Percentiles rank a stretch among this genome's conserved stretches.
Conservation (phyloP, 1,140 invertebrate species). For the Ceratoteleas bidentatus region DNA sequence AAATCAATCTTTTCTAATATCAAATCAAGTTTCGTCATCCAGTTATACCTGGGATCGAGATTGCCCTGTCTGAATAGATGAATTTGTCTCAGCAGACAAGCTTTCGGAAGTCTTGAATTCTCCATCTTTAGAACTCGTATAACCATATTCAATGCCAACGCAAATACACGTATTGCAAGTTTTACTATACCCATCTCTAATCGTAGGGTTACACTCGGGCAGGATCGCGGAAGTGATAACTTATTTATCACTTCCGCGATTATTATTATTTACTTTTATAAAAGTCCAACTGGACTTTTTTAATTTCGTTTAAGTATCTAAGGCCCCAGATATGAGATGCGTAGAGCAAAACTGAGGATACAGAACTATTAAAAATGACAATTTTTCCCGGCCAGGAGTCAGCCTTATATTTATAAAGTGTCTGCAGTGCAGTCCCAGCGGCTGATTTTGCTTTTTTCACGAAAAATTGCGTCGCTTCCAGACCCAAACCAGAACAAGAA, state of each 20-base stretch:
- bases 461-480: not conserved
- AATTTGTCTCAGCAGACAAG: not conserved
- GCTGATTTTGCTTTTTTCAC: not conserved
- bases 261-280: not conserved
- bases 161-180: not conserved
- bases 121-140: not conserved
- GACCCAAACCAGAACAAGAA: not conserved
- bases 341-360: not conserved
- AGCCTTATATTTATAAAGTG: not conserved
- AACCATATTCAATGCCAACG: not conserved
- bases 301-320: not conserved
- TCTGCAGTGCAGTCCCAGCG: not conserved
- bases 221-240: not conserved
- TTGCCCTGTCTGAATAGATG: not conserved
- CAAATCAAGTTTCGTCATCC: not conserved
- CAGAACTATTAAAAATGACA: not conserved
- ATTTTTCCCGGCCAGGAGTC: not conserved
- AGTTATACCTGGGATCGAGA: not conserved
- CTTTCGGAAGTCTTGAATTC: not conserved
- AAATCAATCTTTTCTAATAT: not conserved
- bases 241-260: no score
- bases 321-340: not conserved
- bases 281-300: not conserved
- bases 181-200: not conserved
- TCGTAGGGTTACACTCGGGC: not conserved